Percentiles rank a stretch among this genome's conserved stretches.
Evolutionary conservation across 1,140 invertebrate species (phyloP).

Genomic region (Wiebesia pumilae): DNA sequence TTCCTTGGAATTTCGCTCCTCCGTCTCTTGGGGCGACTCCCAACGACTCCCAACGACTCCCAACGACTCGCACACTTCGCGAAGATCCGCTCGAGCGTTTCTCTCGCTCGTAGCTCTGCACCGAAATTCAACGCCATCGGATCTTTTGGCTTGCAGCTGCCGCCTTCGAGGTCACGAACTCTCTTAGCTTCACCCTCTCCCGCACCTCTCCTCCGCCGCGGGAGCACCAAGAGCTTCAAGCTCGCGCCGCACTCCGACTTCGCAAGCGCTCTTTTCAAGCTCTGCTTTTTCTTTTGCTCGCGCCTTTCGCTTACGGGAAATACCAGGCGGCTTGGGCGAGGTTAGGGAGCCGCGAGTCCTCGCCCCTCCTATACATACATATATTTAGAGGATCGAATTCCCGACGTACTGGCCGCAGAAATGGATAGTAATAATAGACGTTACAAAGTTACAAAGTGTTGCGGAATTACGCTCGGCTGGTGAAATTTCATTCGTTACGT

Average conservation of each 20-base stretch:
- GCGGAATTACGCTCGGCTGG: neutral
- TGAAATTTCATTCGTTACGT: neutral
- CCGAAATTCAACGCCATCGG: neutral
- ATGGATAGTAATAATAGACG: slow-evolving; percentile 19
- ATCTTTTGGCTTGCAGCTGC: neutral
- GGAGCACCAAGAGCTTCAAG: neutral
- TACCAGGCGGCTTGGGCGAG: slow-evolving; percentile 13
- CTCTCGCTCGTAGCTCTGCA: neutral
- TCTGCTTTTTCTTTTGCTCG: neutral
- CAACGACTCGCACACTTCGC: neutral
- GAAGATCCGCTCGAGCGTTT: neutral
- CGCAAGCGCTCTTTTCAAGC: neutral
- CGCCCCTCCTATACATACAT: neutral
- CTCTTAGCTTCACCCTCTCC: neutral
- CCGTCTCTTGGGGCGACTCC: neutral
- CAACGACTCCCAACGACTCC: neutral
- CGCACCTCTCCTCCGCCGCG: neutral
- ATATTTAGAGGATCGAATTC: slow-evolving; percentile 32
- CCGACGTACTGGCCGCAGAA: neutral
- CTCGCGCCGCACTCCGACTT: neutral
- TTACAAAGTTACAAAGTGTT: neutral
- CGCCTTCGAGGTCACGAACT: slow-evolving; percentile 26
- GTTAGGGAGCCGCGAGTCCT: neutral
- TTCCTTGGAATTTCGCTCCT: neutral
- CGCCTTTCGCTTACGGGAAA: slow-evolving; percentile 27